A percentile compares a stretch with the other conserved stretches of the same genome.
phyloP scores from a whole-genome alignment of 1,140 invertebrate genomes.

The Sipha flava region DNA sequence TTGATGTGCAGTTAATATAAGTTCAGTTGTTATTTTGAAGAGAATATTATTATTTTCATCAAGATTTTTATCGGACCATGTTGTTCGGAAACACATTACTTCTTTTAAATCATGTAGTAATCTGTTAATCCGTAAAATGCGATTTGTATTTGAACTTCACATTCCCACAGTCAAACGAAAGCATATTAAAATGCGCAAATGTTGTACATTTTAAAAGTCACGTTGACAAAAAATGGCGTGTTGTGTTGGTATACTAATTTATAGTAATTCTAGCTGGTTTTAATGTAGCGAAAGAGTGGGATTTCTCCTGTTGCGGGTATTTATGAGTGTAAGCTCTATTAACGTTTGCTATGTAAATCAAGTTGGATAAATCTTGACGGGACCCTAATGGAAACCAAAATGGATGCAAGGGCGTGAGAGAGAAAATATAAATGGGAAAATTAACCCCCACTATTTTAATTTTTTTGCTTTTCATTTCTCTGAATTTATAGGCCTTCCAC shows the following conservation, averaged over 20 bases:
- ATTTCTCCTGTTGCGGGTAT: neutral
- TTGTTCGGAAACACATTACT: no score
- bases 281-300: neutral
- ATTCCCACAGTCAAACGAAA: no score
- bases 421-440: neutral
- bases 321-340: conserved; percentile 21
- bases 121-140: no score
- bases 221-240: neutral
- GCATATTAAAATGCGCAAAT: no score
- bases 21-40: no score
- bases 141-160: no score
- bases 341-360: conserved; percentile 8
- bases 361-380: conserved; percentile 8
- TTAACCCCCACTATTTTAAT: neutral
- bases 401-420: neutral
- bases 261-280: neutral
- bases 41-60: no score
- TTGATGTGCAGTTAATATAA: no score
- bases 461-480: neutral
- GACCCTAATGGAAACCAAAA: neutral
- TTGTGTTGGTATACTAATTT: neutral
- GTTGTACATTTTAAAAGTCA: neutral
- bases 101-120: no score
- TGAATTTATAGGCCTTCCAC: neutral
- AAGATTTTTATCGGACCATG: no score